phyloP scores from a whole-genome alignment of 2,797 vertebrate species.

The Smutsia gigantea region DNA sequence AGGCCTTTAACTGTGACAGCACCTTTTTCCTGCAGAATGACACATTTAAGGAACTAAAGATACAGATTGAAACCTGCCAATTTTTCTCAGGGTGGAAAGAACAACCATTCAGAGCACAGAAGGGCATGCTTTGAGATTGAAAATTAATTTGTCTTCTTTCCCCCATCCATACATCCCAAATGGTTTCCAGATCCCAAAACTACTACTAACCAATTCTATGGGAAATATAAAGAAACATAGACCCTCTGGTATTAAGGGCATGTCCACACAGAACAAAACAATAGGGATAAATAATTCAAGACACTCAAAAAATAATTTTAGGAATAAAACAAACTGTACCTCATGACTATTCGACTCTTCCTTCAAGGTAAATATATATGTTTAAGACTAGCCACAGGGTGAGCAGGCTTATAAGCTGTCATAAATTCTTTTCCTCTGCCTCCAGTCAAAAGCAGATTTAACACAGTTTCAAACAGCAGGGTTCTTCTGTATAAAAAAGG shows the following conservation, averaged over 20 bases:
- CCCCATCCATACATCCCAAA: neutral
- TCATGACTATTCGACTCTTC: neutral
- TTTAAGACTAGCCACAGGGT: neutral
- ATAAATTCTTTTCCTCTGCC: neutral
- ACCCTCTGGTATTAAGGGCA: neutral
- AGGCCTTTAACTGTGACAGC: neutral
- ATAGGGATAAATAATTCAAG: slow-evolving; percentile 6
- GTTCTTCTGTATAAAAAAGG: neutral
- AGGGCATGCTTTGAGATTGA: neutral
- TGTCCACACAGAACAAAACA: neutral
- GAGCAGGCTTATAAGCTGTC: neutral
- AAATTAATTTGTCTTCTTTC: neutral
- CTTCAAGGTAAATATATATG: neutral
- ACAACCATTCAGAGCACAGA: neutral
- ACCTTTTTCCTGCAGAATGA: neutral
- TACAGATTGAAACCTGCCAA: neutral
- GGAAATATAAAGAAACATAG: neutral
- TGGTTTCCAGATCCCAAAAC: neutral
- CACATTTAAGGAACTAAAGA: neutral
- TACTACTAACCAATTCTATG: neutral
- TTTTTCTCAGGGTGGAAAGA: neutral
- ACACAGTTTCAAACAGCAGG: slow-evolving; percentile 22
- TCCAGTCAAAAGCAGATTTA: neutral
- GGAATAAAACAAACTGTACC: neutral
- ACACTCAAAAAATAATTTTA: neutral